phyloP scores from a whole-genome alignment of 2,797 vertebrate species.

The Buphagus erythrorhynchus region DNA sequence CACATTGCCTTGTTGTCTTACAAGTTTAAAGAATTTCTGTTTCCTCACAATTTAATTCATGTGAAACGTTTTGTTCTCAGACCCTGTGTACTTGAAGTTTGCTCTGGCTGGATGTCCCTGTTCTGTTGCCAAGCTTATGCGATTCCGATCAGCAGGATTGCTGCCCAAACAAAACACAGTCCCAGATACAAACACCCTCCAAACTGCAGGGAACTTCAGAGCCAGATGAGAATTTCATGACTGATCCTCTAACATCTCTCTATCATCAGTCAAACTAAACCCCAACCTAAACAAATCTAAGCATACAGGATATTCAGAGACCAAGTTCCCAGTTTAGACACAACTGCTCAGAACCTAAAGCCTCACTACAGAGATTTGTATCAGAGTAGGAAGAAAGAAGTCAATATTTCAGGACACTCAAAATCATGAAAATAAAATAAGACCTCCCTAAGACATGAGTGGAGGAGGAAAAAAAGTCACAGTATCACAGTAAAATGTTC shows the following conservation, averaged over 20 bases:
- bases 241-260: not conserved
- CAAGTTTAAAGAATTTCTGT: conserved; percentile 44
- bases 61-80: conserved; percentile 70
- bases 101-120: conserved; percentile 26
- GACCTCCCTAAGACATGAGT: not conserved
- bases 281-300: not conserved
- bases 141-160: conserved; percentile 49
- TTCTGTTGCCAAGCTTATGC: conserved; percentile 34
- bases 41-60: conserved; percentile 56
- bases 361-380: not conserved
- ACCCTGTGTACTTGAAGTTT: conserved; percentile 58
- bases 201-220: conserved; percentile 36
- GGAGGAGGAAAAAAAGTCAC: not conserved
- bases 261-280: not conserved
- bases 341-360: not conserved
- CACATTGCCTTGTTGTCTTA: conserved; percentile 21
- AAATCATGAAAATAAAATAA: not conserved
- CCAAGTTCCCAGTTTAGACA: not conserved
- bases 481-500: not conserved
- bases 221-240: conserved; percentile 33
- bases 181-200: conserved; percentile 61
- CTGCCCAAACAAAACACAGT: conserved; percentile 65
- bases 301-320: not conserved
- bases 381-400: not conserved
- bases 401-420: not conserved